Evolutionary conservation across 2,888 invertebrate species (phyloP), one percentile per base, ranked within the genome.

Genomic region (Teleogryllus oceanicus): DNA sequence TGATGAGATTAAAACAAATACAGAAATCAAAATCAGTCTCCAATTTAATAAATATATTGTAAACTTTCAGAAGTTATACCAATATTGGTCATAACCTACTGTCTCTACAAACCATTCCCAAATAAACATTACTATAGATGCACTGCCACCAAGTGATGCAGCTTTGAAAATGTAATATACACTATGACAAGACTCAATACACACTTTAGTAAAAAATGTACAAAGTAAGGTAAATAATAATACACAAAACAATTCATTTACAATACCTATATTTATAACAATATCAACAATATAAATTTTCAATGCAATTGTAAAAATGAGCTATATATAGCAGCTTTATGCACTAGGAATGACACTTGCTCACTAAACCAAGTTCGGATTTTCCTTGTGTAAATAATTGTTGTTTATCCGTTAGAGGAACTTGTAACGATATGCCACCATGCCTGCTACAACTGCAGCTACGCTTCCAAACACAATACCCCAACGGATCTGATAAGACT

Each of bases 371-470:
- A 62, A 18, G n/a, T 62, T 62, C n/a, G 5, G 37, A 37, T 37
- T 37, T 37, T 37, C 37, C 37, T 37, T 37, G 37, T 37, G 37
- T 62, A 62, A 62, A 16, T n/a, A 62, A 62, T 11, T 18, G 8
- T 62, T 62, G 13, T 11, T 3, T 62, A 4, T 62, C n/a, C 62
- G 75, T 79, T 81, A 82, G 16, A 83, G 79, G 75, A 83, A 89
- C 89, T 92, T 92, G 88, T 94, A 92, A 85, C 92, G 91, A 87
- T 94, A 94, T 80, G 93, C 92, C 78, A 94, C 90, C 80, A 93
- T 90, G 83, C 94, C 94, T 24, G 84, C 84, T 80, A 92, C 91
- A 81, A 93, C 92, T 83, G 94, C 92, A 79, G 91, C 89, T 80
- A 92, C 87, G 78, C 91, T 91, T 78, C 92, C 91, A 81, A 94